Base-by-base conservation (phyloP, 2,797 vertebrate genomes). In the Oreortyx pictus region DNA sequence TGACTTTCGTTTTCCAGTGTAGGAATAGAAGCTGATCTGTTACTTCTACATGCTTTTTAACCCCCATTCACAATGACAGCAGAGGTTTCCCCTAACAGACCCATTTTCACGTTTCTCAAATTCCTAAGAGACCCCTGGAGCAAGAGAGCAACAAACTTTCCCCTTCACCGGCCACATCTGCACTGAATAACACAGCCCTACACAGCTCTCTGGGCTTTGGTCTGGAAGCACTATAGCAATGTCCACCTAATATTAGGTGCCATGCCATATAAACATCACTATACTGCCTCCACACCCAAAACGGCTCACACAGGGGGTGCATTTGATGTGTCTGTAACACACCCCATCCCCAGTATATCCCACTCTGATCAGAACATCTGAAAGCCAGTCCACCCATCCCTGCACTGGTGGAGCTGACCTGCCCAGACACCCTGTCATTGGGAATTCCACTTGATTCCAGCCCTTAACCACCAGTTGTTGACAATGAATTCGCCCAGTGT, bases 361-460 rank as follows among this genome's bases (percentile, higher is more conserved):
- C 74, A 64, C 29, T 91, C 46, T 39, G 27, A 86, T n/a, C 33
- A 66, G n/a, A 16, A 84, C 81, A 73, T 14, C 24, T 71, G 64
- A 90, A 93, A 92, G 82, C 31, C 77, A 88, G 89, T 71, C 92
- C 82, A 91, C 33, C 47, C 66, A 33, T 60, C 76, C 82, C 91
- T 76, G 73, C 39, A 66, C 27, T 0, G 0, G 47, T 52, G 64
- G 60, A 94, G 82, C 71, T 71, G 68, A 70, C 56, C 14, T n/a
- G 47, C 41, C 67, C 77, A 79, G 62, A 70, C 37, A 80, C 25
- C 41, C 83, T 67, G 52, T 78, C 82, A 90, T 39, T 25, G 47
- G 82, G 89, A 95, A 95, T 71, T 94, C 50, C 76, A 88, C 82
- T 91, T 68, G 7, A 94, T 91, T 94, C 89, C 93, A 96, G 95